Base-by-base conservation (phyloP, 1,140 invertebrate genomes). In the Drosophila nigromelanica region DNA sequence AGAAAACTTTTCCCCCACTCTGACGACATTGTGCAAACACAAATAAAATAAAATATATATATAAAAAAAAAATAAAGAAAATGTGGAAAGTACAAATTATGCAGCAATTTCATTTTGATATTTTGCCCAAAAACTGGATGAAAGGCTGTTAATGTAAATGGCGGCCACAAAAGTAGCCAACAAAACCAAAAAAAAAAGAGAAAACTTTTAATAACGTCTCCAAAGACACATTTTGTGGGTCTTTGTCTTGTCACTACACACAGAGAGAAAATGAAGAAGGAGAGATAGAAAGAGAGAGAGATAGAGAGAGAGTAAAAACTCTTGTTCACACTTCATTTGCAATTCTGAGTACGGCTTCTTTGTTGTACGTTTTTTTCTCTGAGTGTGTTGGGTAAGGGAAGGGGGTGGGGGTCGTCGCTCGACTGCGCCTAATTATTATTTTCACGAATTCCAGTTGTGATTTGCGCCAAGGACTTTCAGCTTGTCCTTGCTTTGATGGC, bases 51-150 rank as follows among this genome's bases (percentile, higher is more conserved):
- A 27, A 27, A 27, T 37, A 40, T 45, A 50, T 21, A 63, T 21
- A 15, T 21, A 45, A 35, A 56, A 48, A 35, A 59, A 37, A 40
- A n/a, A 55, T 21, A 42, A 67, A 55, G 42, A 50, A 62, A 73
- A 71, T 70, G 83, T 79, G 82, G 79, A 79, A 89, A 83, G 79
- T 74, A 80, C 83, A 89, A 89, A 89, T 89, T 89, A 89, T 89
- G 83, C 83, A 89, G 83, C 83, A 89, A 89, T 89, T 89, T 89
- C 83, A 89, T 89, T 89, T 89, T 89, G 83, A 89, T 89, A 89
- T 89, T 87, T 87, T 76, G 63, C 64, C 58, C 60, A 66, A 74
- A 58, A 64, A 68, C 62, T 74, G 82, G 77, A 83, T 87, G 83
- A 87, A 87, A 87, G 83, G 83, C 81, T 89, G 85, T 89, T 89